These are phyloP conservation scores for Oreochromis mossambicus DNA, from an alignment of 2,797 vertebrate genomes.

Conservation along the genomic window DNA sequence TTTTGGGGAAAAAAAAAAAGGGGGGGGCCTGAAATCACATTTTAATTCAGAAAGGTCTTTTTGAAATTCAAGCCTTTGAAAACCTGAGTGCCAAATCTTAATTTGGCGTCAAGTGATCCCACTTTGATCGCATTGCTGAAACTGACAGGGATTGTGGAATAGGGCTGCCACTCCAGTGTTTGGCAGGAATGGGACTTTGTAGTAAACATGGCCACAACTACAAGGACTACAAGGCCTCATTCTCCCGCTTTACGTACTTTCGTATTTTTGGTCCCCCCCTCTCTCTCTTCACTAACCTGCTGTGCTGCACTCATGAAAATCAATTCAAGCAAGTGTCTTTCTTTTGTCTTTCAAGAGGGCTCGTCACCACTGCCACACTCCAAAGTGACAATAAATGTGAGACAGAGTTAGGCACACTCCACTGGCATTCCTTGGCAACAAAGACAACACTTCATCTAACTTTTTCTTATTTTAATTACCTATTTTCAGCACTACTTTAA, in stretches of 20 bases:
- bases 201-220: conserved; percentile 6
- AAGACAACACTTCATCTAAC: neutral
- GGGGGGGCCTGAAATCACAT: neutral
- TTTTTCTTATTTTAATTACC: neutral
- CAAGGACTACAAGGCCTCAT: neutral
- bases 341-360: neutral
- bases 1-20: neutral
- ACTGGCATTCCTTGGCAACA: neutral
- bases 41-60: neutral
- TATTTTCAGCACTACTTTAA: neutral
- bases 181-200: conserved; percentile 18
- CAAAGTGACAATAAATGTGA: conserved; percentile 3
- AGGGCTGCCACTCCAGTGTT: neutral
- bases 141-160: conserved; percentile 14
- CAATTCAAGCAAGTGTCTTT: conserved; percentile 23
- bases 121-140: conserved; percentile 34
- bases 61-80: conserved; percentile 15
- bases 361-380: conserved; percentile 5
- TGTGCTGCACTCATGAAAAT: neutral
- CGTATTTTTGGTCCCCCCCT: neutral
- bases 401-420: neutral
- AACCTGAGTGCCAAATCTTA: conserved; percentile 20
- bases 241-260: neutral
- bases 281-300: neutral
- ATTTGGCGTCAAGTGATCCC: conserved; percentile 11